phyloP scores from a whole-genome alignment of 2,797 vertebrate species.

The Otolemur crassicaudatus region DNA sequence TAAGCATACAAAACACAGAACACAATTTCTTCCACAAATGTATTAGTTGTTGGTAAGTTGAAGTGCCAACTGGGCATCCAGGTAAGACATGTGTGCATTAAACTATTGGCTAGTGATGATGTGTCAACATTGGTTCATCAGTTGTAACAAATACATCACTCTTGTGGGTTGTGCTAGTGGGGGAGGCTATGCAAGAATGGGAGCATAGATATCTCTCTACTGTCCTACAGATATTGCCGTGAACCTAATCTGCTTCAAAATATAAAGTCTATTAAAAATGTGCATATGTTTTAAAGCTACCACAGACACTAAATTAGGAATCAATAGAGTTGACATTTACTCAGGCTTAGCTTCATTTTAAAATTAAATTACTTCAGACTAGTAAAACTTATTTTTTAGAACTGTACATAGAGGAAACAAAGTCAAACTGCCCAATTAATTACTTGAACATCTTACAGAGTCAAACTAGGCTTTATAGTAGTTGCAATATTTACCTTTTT shows the following conservation, averaged over 20 bases:
- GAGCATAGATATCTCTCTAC: not conserved
- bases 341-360: not conserved
- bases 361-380: not conserved
- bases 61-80: not conserved
- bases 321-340: not conserved
- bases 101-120: not conserved
- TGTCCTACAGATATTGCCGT: not conserved
- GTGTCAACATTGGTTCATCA: not conserved
- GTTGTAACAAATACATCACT: not conserved
- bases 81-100: not conserved
- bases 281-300: not conserved
- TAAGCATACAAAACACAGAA: not conserved
- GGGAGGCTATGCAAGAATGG: not conserved
- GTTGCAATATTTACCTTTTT: not conserved
- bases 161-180: not conserved
- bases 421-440: not conserved
- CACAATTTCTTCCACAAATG: not conserved
- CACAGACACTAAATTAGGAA: not conserved
- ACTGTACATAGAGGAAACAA: not conserved
- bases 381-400: constrained; percentile 5
- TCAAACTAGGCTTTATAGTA: not conserved
- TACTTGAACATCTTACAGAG: not conserved
- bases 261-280: not conserved
- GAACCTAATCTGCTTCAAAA: not conserved
- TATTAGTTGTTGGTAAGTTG: not conserved